Conservation (phyloP, 2,888 invertebrate genomes). For the Luperina nickerlii region DNA sequence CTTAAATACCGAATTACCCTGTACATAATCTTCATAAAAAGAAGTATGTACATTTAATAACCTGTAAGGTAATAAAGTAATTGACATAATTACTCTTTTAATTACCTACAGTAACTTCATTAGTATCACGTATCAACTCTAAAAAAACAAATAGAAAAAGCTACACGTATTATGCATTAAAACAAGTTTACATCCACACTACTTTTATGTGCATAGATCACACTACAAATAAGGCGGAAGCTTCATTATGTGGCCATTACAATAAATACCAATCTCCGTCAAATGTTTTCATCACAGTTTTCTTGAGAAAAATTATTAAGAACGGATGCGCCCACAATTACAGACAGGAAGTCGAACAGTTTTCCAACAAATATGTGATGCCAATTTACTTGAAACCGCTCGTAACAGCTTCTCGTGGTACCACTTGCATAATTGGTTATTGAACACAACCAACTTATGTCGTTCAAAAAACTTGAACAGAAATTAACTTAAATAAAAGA, state of each 20-base stretch:
- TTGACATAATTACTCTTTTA: constrained; percentile 27
- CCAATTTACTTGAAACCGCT: constrained; percentile 62
- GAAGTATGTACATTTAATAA: neutral
- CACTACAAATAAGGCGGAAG: constrained; percentile 43
- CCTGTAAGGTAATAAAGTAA: constrained; percentile 8
- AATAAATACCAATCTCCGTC: constrained; percentile 57
- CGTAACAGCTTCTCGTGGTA: constrained; percentile 51
- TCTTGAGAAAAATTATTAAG: constrained; percentile 60
- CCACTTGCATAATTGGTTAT: constrained; percentile 62
- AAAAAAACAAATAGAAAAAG: constrained; percentile 22
- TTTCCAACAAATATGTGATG: constrained; percentile 68
- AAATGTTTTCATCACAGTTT: constrained; percentile 60
- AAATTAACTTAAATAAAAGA: constrained; percentile 49
- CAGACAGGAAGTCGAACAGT: constrained; percentile 71
- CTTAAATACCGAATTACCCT: neutral
- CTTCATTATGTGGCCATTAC: constrained; percentile 47
- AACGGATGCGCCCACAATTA: constrained; percentile 79
- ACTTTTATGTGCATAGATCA: constrained; percentile 41
- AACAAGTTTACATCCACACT: constrained; percentile 29
- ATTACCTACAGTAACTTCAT: constrained; percentile 19
- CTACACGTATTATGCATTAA: constrained; percentile 3
- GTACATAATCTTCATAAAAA: neutral
- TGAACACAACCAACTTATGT: constrained; percentile 53
- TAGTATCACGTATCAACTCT: constrained; percentile 12
- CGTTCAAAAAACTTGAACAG: constrained; percentile 49